phyloP scores from a whole-genome alignment of 2,113 vertebrate genomes.

The Lepidothrix coronata region DNA sequence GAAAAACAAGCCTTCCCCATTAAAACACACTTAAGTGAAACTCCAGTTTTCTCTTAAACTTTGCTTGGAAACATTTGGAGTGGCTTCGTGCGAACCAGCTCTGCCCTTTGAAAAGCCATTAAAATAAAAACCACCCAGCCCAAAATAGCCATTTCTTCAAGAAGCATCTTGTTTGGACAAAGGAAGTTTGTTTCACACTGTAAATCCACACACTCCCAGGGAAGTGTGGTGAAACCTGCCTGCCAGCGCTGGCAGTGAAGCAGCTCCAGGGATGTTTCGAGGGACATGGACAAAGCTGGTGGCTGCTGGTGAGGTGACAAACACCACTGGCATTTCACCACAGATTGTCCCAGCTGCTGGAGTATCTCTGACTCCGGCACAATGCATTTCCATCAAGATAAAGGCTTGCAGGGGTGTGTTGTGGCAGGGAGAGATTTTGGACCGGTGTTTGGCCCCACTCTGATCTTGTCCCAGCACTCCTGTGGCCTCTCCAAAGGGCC shows the following conservation, averaged over 20 bases:
- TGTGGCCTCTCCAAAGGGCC: background rate
- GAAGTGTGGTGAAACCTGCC: background rate
- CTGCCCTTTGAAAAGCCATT: slow-evolving; percentile 10
- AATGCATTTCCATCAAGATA: background rate
- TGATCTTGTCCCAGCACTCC: background rate
- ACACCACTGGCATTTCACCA: background rate
- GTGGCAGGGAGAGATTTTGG: background rate
- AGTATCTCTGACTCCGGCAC: background rate
- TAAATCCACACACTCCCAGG: background rate
- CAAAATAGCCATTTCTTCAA: background rate
- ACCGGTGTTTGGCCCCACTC: rapidly evolving
- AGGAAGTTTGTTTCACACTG: background rate
- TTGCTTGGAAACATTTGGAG: slow-evolving; percentile 18
- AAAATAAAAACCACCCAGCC: background rate
- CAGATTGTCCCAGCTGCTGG: background rate
- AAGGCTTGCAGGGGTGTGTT: background rate
- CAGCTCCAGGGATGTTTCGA: background rate
- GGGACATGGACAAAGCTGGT: background rate
- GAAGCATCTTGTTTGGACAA: background rate
- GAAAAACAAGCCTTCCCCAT: slow-evolving; percentile 29
- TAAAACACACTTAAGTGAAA: slow-evolving; percentile 5
- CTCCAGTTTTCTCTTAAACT: slow-evolving; percentile 57
- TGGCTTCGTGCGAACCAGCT: background rate
- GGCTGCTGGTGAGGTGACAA: background rate
- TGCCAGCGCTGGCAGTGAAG: rapidly evolving